Evolutionary conservation across 2,797 vertebrate species (phyloP), one percentile per base, ranked within the genome.

Genomic region (Channa striata): DNA sequence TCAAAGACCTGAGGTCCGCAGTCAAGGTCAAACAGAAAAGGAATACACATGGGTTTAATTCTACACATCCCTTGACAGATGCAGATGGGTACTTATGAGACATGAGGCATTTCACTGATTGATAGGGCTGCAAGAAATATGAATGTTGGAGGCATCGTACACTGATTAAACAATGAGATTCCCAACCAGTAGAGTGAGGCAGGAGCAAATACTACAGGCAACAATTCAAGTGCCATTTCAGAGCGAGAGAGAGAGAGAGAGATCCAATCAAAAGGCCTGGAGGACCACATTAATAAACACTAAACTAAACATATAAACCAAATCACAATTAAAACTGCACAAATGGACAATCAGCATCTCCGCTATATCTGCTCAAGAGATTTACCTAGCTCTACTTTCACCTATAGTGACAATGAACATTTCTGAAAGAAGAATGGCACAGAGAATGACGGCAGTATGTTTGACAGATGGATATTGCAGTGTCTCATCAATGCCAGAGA

Each of bases 1-100:
- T 85, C 87, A 83, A 89, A 88, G 89, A 92, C 89, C 90, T 53
- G 74, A 85, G 89, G 91, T 93, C 89, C 88, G 84, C 82, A 85
- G 80, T 83, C 92, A 94, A 94, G 92, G 93, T 94, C 92, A 93
- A 82, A 91, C 72, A 86, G 78, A 89, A 69, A 78, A 81, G 61
- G 68, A 85, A 92, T 87, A 87, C 89, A 89, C 88, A 83, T 63
- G 81, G 85, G 85, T 91, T 93, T 90, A 91, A 92, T 92, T 90
- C 87, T 86, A 85, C 88, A 88, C 81, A 90, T 84, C 87, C 87
- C 87, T 82, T 90, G 87, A 91, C 90, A 91, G 87, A 92, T 91
- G 88, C 87, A 89, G 89, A 92, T 91, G 87, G 88, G 86, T 89
- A 86, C 90, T 91, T 87, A 87, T 87, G 88, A 88, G 90, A 91